Base-by-base conservation (phyloP, 2,113 vertebrate genomes). In the Scomber colias region DNA sequence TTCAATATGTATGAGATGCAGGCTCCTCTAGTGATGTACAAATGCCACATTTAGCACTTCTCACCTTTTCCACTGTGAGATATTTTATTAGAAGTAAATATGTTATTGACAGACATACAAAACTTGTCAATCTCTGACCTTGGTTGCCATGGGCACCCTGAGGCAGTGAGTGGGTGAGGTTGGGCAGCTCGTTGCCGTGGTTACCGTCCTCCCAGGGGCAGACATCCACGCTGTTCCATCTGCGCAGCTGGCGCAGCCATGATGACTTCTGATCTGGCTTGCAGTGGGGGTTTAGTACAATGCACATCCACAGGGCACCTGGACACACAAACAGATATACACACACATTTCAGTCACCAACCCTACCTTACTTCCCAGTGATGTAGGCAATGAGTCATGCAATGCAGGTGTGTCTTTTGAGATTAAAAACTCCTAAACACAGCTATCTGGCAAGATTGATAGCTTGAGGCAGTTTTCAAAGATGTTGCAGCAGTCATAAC, bases 231-330 rank as follows among this genome's bases (percentile, higher is more conserved):
- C 95, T 95, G 89, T 98, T 98, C 98, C 98, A 99, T 92, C 97
- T 97, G 93, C 97, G 97, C 95, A 99, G 95, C 95, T 99, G 97
- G 89, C 96, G 97, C 92, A 99, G 95, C 98, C 98, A 99, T 81
- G 95, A 97, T 53, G 94, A 87, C 94, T 99, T 99, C 94, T 99
- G 98, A 83, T 99, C 97, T 40, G 96, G 89, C 93, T 99, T 99
- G 94, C 98, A 99, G 94, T 99, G 98, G 64, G 98, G 98, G 94
- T 99, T 99, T 93, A 99, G 96, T 93, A 99, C 98, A 90, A 99
- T 99, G 93, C 98, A 99, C 98, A 99, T 99, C 98, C 98, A 99
- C 88, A 99, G 94, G 92, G 98, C 97, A 94, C 98, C 98, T 99
- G 94, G 48, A 82, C 77, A 61, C 63, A 79, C 40, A 81, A 62